A percentile compares a stretch with the other conserved stretches of the same genome.
Evolutionary conservation across 2,113 vertebrate species (phyloP).

Genomic region (Chamaetylas fuelleborni): DNA sequence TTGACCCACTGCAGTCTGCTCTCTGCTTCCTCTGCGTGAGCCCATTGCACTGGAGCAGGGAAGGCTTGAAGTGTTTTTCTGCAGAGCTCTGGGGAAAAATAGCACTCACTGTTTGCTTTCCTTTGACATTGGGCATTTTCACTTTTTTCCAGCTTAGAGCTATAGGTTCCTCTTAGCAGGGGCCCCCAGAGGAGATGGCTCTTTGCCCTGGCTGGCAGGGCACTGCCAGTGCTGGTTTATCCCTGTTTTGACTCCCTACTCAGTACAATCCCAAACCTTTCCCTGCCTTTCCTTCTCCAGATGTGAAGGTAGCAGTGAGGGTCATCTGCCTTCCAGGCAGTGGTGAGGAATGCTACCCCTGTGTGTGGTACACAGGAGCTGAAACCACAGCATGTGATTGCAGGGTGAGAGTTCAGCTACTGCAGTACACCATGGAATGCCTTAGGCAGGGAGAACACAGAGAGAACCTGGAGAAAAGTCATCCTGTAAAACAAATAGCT

Average conservation of each 20-base stretch:
- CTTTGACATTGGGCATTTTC: not conserved
- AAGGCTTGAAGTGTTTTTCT: not conserved
- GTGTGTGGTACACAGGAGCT: not conserved
- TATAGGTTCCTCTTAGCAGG: not conserved
- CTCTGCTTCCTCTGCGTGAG: not conserved
- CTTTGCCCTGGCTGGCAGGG: not conserved
- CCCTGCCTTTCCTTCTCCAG: not conserved
- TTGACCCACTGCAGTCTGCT: not conserved
- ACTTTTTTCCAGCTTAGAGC: not conserved
- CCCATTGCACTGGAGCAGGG: not conserved
- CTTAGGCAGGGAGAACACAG: not conserved
- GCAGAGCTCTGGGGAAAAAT: not conserved
- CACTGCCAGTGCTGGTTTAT: not conserved
- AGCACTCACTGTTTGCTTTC: not conserved
- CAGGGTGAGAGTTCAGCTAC: not conserved
- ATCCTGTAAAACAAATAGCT: not conserved
- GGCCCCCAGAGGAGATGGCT: not conserved
- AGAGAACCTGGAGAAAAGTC: not conserved
- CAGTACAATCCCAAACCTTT: not conserved
- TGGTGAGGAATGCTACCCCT: not conserved
- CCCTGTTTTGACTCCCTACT: not conserved
- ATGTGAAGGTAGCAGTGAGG: not conserved
- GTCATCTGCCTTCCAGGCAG: not conserved
- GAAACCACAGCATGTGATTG: not conserved
- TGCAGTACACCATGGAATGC: not conserved